Conservation (phyloP, 2,113 vertebrate species). For the Macroglossus sobrinus region DNA sequence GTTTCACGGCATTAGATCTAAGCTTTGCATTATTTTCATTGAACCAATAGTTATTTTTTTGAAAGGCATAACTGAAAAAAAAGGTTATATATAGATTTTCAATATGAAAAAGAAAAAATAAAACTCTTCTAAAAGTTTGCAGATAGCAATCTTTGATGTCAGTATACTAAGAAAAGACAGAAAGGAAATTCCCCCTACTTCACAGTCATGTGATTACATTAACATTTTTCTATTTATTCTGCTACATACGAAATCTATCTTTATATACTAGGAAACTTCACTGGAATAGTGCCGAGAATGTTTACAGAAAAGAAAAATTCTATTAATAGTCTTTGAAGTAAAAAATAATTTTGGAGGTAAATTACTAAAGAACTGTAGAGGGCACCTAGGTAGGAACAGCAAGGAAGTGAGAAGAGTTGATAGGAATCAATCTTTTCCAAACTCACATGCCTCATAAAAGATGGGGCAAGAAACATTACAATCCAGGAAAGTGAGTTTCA, state of each 20-base stretch:
- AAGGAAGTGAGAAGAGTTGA: not conserved
- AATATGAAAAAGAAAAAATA: not conserved
- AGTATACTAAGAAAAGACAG: not conserved
- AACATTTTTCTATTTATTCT: slow-evolving; percentile 20
- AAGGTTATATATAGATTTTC: not conserved
- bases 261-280: not conserved
- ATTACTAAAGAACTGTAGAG: not conserved
- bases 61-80: slow-evolving; percentile 17
- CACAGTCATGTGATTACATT: not conserved
- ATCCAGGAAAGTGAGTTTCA: not conserved
- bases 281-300: not conserved
- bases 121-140: not conserved
- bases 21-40: slow-evolving; percentile 9
- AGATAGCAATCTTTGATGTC: not conserved
- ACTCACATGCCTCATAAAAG: not conserved
- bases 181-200: not conserved
- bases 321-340: not conserved
- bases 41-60: not conserved
- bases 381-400: not conserved
- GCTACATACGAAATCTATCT: not conserved
- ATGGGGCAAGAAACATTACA: not conserved
- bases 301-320: not conserved
- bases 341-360: not conserved
- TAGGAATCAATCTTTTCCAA: not conserved
- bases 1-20: not conserved